These are phyloP conservation scores for Alouatta palliata DNA, from an alignment of 2,113 vertebrate species.

Conservation along the genomic window DNA sequence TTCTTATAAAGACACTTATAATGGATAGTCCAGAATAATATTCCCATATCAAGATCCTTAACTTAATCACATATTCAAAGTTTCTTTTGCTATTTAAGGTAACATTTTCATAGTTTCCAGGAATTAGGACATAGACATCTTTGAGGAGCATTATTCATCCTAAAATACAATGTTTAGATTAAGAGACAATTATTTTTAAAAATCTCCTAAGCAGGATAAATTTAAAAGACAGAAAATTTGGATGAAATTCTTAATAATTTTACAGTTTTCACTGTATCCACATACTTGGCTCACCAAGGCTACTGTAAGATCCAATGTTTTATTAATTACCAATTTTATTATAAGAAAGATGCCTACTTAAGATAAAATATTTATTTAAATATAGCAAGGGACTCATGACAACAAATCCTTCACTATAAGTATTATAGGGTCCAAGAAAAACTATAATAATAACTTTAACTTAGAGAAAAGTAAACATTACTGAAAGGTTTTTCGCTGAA, in stretches of 20 bases:
- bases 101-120: neutral
- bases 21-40: neutral
- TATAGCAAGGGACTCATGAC: neutral
- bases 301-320: neutral
- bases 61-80: neutral
- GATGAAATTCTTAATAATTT: neutral
- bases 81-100: neutral
- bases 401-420: neutral
- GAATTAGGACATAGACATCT: neutral
- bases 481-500: neutral
- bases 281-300: neutral
- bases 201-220: neutral
- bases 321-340: conserved; percentile 32
- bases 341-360: neutral
- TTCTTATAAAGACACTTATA: neutral
- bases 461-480: neutral
- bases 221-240: conserved; percentile 33
- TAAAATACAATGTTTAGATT: neutral
- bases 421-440: neutral
- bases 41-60: neutral
- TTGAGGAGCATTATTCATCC: neutral
- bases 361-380: neutral
- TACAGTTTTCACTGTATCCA: neutral
- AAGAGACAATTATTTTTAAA: neutral
- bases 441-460: neutral